phyloP scores from a whole-genome alignment of 2,797 vertebrate genomes.

The Myotis planiceps region DNA sequence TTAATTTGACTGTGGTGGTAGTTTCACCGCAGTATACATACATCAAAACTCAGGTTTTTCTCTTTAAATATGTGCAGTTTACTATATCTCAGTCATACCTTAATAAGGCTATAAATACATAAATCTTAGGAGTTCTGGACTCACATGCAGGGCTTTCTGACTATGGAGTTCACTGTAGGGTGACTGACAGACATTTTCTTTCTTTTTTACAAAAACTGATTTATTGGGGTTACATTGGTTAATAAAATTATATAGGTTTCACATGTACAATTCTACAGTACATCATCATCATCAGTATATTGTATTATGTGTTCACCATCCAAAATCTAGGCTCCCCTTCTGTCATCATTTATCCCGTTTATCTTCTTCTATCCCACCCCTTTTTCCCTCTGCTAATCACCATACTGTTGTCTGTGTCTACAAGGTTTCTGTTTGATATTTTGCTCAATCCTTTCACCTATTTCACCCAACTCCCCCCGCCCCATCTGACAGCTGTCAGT shows the following conservation, averaged over 20 bases:
- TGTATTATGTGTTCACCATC: not conserved
- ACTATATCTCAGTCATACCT: not conserved
- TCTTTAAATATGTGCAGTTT: not conserved
- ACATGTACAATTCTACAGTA: not conserved
- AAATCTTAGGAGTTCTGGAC: not conserved
- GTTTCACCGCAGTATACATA: not conserved
- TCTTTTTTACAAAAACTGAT: not conserved
- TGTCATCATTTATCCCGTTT: not conserved
- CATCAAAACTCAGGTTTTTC: not conserved
- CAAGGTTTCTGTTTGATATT: not conserved
- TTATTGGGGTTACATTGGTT: too few relatives aligned
- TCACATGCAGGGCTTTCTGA: not conserved
- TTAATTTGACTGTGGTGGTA: not conserved
- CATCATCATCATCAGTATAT: not conserved
- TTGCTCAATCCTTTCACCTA: not conserved
- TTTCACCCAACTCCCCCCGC: not conserved
- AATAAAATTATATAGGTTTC: not conserved
- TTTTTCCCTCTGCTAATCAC: not conserved
- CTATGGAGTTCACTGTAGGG: not conserved
- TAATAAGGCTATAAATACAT: not conserved
- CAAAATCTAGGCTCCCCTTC: not conserved
- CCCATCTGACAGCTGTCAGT: not conserved
- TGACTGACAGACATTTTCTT: not conserved
- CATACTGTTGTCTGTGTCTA: not conserved
- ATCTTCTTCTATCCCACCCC: too few relatives aligned